Evolutionary conservation across 1,140 invertebrate genomes (phyloP).

Genomic region (Euborellia annulipes): DNA sequence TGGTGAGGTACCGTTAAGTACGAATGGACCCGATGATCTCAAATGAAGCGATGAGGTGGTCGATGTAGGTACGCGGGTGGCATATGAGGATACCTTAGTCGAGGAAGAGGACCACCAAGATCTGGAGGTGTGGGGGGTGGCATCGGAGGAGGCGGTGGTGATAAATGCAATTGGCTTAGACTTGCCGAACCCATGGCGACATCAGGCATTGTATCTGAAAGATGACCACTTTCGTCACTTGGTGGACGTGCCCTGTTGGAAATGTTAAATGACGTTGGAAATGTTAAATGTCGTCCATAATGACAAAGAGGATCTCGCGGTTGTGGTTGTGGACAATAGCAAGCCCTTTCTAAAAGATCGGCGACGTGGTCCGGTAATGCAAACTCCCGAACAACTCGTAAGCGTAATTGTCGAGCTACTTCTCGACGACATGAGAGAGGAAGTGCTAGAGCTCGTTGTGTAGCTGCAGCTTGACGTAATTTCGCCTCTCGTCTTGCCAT

Average conservation of each 20-base stretch:
- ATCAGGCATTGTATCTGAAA: slow-evolving; percentile 73
- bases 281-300: neutral
- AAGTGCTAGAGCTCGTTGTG: slow-evolving; percentile 56
- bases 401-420: slow-evolving; percentile 49
- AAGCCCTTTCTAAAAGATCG: slow-evolving; percentile 49
- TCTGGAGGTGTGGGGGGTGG: slow-evolving; percentile 34
- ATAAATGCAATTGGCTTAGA: slow-evolving; percentile 49
- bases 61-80: no score
- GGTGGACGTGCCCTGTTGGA: neutral
- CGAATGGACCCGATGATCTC: no score
- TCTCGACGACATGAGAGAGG: slow-evolving; percentile 58
- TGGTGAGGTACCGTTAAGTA: no score
- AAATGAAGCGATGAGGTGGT: no score
- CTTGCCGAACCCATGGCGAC: slow-evolving; percentile 74
- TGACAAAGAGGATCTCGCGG: neutral
- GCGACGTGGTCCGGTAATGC: slow-evolving; percentile 83
- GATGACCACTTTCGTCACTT: slow-evolving; percentile 29
- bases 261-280: neutral
- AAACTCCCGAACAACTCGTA: slow-evolving; percentile 84
- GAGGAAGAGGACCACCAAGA: no score
- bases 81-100: no score
- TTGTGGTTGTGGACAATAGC: neutral
- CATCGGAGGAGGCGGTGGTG: slow-evolving; percentile 61
- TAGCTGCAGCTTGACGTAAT: slow-evolving; percentile 59
- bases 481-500: slow-evolving; percentile 80